phyloP scores from a whole-genome alignment of 1,140 invertebrate species.

The Macrosteles quadrilineatus region DNA sequence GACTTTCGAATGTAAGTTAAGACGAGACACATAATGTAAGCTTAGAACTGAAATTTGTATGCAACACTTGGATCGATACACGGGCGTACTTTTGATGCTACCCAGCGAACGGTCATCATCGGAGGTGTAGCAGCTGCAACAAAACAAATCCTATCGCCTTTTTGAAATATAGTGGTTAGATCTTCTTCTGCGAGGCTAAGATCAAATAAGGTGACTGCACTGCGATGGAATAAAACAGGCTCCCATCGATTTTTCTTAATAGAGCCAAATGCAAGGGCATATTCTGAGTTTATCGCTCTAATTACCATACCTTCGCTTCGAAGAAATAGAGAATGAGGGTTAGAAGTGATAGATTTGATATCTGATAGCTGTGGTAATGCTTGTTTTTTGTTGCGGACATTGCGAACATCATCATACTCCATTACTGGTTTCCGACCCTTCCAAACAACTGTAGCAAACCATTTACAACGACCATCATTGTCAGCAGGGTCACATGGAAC shows the following conservation, averaged over 20 bases:
- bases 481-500: slow-evolving; percentile 12
- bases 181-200: slow-evolving; percentile 11
- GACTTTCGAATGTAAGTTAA: too few relatives aligned
- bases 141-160: background rate
- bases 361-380: background rate
- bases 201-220: background rate
- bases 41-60: too few relatives aligned
- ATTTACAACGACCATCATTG: background rate
- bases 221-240: slow-evolving; percentile 4
- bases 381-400: background rate
- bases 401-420: slow-evolving; percentile 10
- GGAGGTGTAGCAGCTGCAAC: too few relatives aligned
- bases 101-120: too few relatives aligned
- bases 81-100: too few relatives aligned
- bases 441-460: slow-evolving; percentile 28
- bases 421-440: slow-evolving; percentile 16
- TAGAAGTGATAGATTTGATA: background rate
- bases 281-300: slow-evolving; percentile 10
- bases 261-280: background rate
- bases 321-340: background rate
- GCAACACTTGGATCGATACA: too few relatives aligned
- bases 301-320: slow-evolving; percentile 1
- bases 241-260: slow-evolving; percentile 10
- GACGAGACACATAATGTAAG: too few relatives aligned
- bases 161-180: slow-evolving; percentile 35